Base-by-base conservation (phyloP, 2,113 vertebrate species). In the Leuciscus idus region DNA sequence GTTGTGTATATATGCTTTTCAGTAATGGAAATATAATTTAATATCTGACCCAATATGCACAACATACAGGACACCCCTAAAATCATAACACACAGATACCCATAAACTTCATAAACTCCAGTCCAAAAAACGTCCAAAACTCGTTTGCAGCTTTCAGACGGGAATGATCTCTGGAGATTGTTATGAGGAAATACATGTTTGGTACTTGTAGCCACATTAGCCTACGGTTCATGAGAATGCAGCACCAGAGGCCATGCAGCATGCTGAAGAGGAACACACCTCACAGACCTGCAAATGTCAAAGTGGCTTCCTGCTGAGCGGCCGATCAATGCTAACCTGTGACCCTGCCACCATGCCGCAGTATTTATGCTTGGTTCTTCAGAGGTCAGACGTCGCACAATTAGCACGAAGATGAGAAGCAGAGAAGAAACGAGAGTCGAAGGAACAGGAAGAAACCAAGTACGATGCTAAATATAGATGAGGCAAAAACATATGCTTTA, bases 301-400 rank as follows among this genome's bases (percentile, higher is more conserved):
- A 72, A 88, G 74, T 21, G 75, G 33, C 50, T 61, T 84, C 81
- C 57, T 83, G 75, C 87, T 57, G 87, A 61, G 52, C 17, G 28
- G 50, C 43, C 72, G 17, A 85, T 86, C 84, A 57, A 78, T 78
- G 55, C 2, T 39, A 64, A 64, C 73, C 80, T 28, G 23, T 80
- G 84, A 88, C 75, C 87, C 77, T 26, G 30, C 81, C 26, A 23
- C 36, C 62, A 28, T 46, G 55, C 48, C 43, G n/a, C 48, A 55
- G 19, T 23, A 7, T 74, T 74, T 39, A 75, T 55, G 19, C 61
- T 83, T n/a, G 2, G 15, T 26, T 75, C 62, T 43, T 74, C 68
- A 66, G 68, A 55, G 52, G 52, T 75, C 75, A 64, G 26, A 52
- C 48, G 17, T 15, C 17, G 28, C 21, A 13, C 43, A 23, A n/a